Percentiles rank a stretch among this genome's conserved stretches.
Evolutionary conservation across 2,797 vertebrate species (phyloP).

Genomic region (Xenentodon cancila): DNA sequence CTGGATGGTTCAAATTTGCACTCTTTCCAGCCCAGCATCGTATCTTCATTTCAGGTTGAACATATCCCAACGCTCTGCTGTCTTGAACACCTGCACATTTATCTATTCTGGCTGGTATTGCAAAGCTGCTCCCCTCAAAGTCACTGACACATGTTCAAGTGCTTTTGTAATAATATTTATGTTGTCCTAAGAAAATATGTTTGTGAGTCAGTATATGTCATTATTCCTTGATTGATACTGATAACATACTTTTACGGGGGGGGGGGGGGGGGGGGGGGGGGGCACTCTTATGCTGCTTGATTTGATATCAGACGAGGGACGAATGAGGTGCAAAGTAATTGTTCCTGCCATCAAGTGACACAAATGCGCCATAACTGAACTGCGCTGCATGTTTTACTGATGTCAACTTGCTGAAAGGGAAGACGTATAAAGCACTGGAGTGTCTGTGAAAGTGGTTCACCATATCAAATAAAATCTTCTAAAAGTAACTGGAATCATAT

Average conservation of each 20-base stretch:
- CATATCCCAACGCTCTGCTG: conserved; percentile 4
- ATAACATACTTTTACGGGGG: not conserved
- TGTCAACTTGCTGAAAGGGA: conserved; percentile 2
- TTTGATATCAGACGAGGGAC: conserved; percentile 5
- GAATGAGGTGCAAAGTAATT: conserved; percentile 9
- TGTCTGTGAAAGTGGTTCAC: conserved; percentile 13
- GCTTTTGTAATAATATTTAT: conserved; percentile 30
- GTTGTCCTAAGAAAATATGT: conserved; percentile 24
- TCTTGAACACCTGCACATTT: conserved; percentile 14
- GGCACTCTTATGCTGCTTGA: not conserved
- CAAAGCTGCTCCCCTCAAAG: conserved; percentile 39
- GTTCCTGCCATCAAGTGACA: conserved; percentile 55
- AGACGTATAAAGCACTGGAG: conserved; percentile 3
- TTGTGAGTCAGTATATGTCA: conserved; percentile 18
- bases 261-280: too few species aligned
- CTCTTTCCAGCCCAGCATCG: conserved; percentile 18
- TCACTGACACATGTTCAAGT: conserved; percentile 30
- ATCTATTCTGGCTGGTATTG: conserved; percentile 15
- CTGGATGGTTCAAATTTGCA: conserved; percentile 21
- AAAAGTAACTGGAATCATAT: too few species aligned
- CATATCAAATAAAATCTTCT: too few species aligned
- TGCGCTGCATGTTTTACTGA: conserved; percentile 12
- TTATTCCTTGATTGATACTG: not conserved
- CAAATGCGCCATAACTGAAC: conserved; percentile 40
- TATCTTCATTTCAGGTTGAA: conserved; percentile 22